Conservation (phyloP, 2,113 vertebrate genomes). For the Formicarius rufipectus region DNA sequence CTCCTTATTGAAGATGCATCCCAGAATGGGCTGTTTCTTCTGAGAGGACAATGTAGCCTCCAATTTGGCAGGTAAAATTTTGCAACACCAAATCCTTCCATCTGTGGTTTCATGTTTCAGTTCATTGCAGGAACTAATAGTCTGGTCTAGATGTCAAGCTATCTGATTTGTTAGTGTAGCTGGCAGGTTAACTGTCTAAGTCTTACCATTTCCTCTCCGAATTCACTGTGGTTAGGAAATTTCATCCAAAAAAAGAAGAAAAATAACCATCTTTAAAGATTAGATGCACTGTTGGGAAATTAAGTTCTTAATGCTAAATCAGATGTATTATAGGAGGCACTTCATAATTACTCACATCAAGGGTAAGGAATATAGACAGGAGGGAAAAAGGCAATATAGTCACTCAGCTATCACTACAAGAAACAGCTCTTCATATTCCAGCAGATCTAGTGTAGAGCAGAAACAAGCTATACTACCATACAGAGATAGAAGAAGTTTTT, state of each 20-base stretch:
- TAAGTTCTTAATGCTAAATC: slow-evolving; percentile 10
- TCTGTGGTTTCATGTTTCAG: slow-evolving; percentile 32
- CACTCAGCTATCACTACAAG: background rate
- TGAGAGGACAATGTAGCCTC: background rate
- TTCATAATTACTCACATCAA: background rate
- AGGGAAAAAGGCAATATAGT: background rate
- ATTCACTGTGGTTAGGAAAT: background rate
- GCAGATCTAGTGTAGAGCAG: background rate
- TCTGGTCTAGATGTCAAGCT: slow-evolving; percentile 34
- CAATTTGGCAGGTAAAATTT: slow-evolving; percentile 37
- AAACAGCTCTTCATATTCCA: background rate
- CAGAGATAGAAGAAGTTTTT: background rate
- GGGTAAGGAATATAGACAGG: background rate
- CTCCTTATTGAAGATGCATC: background rate
- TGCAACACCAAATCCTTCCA: slow-evolving; percentile 54
- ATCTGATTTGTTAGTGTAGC: slow-evolving; percentile 54
- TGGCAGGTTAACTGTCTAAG: slow-evolving; percentile 39
- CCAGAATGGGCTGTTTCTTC: background rate
- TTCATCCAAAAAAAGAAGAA: background rate
- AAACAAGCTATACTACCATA: background rate
- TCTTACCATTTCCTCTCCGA: background rate
- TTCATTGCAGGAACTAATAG: slow-evolving; percentile 40
- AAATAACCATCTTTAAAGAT: slow-evolving; percentile 24
- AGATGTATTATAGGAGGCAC: background rate
- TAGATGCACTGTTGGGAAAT: slow-evolving; percentile 11